Conservation (phyloP, 2,888 invertebrate species). For the Andrena hattorfiana region DNA sequence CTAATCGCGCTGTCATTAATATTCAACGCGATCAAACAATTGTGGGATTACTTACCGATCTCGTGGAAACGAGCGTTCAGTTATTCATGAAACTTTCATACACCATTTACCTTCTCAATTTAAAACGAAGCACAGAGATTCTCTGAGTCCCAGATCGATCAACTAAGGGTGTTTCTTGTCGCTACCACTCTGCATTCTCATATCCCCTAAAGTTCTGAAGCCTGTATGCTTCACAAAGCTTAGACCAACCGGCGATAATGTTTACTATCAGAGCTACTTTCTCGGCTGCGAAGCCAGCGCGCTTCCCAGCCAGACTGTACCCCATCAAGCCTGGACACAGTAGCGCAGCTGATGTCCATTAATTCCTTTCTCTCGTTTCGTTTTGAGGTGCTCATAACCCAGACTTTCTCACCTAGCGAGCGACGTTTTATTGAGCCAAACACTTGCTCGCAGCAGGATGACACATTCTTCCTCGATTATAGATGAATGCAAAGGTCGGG, state of each 20-base stretch:
- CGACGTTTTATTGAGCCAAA: slow-evolving; percentile 16
- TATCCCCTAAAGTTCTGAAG: too few relatives aligned
- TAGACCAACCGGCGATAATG: not conserved
- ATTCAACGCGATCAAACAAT: slow-evolving; percentile 26
- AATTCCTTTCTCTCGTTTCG: slow-evolving; percentile 35
- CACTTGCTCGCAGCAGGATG: not conserved
- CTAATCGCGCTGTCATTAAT: slow-evolving; percentile 17
- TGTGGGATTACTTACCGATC: not conserved
- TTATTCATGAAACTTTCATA: slow-evolving; percentile 1
- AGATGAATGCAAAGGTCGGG: not conserved
- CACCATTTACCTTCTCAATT: too few relatives aligned
- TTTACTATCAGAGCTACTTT: not conserved
- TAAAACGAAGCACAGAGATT: too few relatives aligned
- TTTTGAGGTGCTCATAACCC: not conserved
- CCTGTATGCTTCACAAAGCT: not conserved
- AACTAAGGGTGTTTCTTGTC: too few relatives aligned
- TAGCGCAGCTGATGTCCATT: slow-evolving; percentile 29
- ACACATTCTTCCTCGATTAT: slow-evolving; percentile 27
- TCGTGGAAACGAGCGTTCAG: slow-evolving; percentile 1
- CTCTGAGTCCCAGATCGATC: too few relatives aligned
- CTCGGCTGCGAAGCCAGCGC: not conserved
- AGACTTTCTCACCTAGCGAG: slow-evolving; percentile 37
- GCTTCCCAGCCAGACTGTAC: slow-evolving; percentile 9
- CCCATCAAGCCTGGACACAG: slow-evolving; percentile 8
- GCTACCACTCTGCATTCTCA: too few relatives aligned